Conservation (phyloP, 2,113 vertebrate genomes). For the Rafetus swinhoei region DNA sequence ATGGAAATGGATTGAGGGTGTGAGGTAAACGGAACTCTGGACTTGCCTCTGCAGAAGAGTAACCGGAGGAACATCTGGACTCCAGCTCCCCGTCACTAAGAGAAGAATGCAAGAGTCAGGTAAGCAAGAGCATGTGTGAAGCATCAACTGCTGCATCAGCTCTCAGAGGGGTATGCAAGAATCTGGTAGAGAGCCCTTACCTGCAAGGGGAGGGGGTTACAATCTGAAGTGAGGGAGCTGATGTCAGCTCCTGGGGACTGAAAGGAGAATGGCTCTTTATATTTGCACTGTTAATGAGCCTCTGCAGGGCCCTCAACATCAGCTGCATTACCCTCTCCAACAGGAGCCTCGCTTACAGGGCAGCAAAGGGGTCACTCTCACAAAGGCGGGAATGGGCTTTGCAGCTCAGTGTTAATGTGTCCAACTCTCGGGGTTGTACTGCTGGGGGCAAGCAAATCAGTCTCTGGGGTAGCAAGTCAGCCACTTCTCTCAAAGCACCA, state of each 20-base stretch:
- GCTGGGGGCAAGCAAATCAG: neutral
- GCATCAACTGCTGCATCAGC: neutral
- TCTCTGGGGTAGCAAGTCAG: neutral
- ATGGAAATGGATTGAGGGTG: neutral
- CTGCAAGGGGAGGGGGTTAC: no score
- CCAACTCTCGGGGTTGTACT: neutral
- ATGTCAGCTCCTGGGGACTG: neutral
- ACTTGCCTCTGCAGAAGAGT: slow-evolving; percentile 97
- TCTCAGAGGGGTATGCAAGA: neutral
- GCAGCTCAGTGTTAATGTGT: neutral
- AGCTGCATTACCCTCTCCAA: neutral
- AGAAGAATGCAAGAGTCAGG: slow-evolving; percentile 59
- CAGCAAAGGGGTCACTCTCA: neutral
- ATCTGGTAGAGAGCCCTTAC: rapidly evolving
- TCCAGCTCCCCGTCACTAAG: slow-evolving; percentile 91
- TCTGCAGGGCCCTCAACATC: rapidly evolving
- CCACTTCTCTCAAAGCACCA: neutral
- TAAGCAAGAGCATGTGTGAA: no score
- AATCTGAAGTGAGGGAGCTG: rapidly evolving
- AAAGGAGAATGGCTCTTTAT: neutral
- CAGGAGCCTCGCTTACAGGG: neutral
- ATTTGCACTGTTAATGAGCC: rapidly evolving
- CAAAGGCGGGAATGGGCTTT: neutral
- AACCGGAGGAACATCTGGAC: slow-evolving; percentile 95
- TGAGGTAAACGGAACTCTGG: neutral